phyloP scores from a whole-genome alignment of 30 jellyfish, hydroid and myxozoan genomes.

The Phacellophora camtschatica region DNA sequence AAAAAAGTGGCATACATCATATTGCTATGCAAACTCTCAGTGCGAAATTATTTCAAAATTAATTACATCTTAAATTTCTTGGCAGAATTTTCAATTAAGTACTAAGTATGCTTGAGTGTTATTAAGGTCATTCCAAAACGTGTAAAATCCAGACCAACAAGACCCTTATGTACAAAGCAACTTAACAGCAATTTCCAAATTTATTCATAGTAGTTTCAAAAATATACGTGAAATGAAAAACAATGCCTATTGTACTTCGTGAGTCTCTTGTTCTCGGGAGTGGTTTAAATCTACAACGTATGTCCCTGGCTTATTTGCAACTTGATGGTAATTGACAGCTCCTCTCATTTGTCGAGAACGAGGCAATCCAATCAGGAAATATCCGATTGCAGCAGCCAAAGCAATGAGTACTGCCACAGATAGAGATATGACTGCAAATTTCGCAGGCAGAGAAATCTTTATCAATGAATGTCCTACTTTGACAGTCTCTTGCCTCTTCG shows the following conservation, averaged over 20 bases:
- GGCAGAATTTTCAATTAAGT: no score
- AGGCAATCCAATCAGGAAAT: constrained; percentile 78
- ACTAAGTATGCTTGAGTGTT: no score
- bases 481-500: background rate
- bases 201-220: no score
- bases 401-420: constrained; percentile 77
- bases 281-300: constrained; percentile 34
- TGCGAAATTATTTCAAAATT: no score
- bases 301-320: constrained; percentile 17
- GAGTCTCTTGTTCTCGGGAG: constrained; percentile 52
- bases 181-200: no score
- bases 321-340: constrained; percentile 43
- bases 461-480: constrained; percentile 54
- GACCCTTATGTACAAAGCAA: no score
- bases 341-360: background rate
- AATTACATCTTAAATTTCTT: no score
- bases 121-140: no score
- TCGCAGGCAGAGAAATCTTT: constrained; percentile 83
- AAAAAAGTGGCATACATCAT: no score
- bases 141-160: no score
- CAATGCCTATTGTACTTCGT: constrained; percentile 30
- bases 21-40: no score
- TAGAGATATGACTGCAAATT: constrained; percentile 80
- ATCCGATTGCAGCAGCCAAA: constrained; percentile 84
- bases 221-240: no score